Conservation (phyloP, 2,888 invertebrate species). For the Tribolium freemani region DNA sequence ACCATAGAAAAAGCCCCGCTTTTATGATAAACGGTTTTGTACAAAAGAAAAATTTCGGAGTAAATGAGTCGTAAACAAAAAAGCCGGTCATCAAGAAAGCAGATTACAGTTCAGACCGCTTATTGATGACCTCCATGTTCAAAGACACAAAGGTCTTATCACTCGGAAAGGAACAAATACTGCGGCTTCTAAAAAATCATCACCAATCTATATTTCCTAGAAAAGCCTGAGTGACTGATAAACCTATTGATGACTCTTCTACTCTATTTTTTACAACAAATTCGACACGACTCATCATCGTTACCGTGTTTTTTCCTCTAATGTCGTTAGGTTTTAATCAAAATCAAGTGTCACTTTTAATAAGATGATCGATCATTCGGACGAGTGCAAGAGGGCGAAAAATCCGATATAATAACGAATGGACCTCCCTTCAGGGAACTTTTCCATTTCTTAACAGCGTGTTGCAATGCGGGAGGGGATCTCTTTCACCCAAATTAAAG, state of each 20-base stretch:
- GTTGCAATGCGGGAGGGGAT: slow-evolving; percentile 22
- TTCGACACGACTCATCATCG: background rate
- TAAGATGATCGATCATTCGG: slow-evolving; percentile 35
- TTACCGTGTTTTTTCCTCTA: background rate
- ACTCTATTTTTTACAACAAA: slow-evolving; percentile 57
- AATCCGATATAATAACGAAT: slow-evolving; percentile 44
- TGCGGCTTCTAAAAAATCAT: slow-evolving; percentile 65
- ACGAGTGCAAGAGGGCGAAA: slow-evolving; percentile 38
- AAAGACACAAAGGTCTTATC: slow-evolving; percentile 68
- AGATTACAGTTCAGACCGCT: slow-evolving; percentile 66
- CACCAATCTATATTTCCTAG: slow-evolving; percentile 63
- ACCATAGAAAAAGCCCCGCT: slow-evolving; percentile 49
- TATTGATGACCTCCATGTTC: slow-evolving; percentile 68
- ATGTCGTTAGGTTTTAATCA: slow-evolving; percentile 1
- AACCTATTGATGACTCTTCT: slow-evolving; percentile 66
- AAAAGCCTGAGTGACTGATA: slow-evolving; percentile 65
- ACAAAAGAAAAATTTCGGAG: slow-evolving; percentile 61
- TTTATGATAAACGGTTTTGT: slow-evolving; percentile 60
- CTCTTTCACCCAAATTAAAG: background rate
- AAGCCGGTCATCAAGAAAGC: slow-evolving; percentile 65
- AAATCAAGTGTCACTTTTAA: slow-evolving; percentile 27
- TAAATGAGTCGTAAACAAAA: slow-evolving; percentile 67
- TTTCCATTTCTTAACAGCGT: slow-evolving; percentile 41
- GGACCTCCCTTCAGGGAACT: slow-evolving; percentile 38
- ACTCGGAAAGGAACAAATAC: slow-evolving; percentile 66